Evolutionary conservation across 2,888 invertebrate genomes (phyloP), one percentile per base, ranked within the genome.

Genomic region (Nysson spinosus): DNA sequence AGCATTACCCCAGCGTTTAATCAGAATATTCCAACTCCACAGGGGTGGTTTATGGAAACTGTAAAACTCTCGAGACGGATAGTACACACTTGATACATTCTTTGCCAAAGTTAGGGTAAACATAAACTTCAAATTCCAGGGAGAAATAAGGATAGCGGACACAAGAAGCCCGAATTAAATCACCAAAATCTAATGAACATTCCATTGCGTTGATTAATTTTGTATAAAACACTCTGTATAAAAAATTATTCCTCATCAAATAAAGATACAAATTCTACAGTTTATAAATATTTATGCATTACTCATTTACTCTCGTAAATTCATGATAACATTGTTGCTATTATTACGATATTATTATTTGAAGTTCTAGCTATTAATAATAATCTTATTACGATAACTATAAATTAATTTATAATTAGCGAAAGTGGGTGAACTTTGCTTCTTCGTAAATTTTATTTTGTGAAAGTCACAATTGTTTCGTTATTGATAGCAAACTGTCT

Each of bases 11-110:
- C 42, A 57, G 43, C 67, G 55, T 75, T 75, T 75, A 75, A 74
- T 74, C 74, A 72, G 72, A 69, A 61, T 69, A 72, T 65, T 75
- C 72, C 63, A 57, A 60, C 60, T 50, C 35, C 24, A 28, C 26
- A 49, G 50, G 37, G 47, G 65, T 64, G 61, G 63, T 58, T 61
- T 61, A 58, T 58, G 64, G 65, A 37, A 65, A 69, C 73, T 62
- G 68, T 71, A 71, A 74, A 68, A 74, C 75, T 74, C 75, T 64
- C 61, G 64, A 74, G 73, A 75, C 71, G 75, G 58, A 68, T 75
- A 57, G 71, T 71, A 75, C 71, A 74, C 74, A 74, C 75, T 75
- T 75, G 58, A 74, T 74, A 64, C 69, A 75, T 74, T 74, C 74
- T 74, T 74, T 66, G 57, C 63, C 43, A 42, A 75, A 75, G 66